Evolutionary conservation across 1,140 invertebrate genomes (phyloP), one percentile per base, ranked within the genome.

Genomic region (Frieseomelitta varia): DNA sequence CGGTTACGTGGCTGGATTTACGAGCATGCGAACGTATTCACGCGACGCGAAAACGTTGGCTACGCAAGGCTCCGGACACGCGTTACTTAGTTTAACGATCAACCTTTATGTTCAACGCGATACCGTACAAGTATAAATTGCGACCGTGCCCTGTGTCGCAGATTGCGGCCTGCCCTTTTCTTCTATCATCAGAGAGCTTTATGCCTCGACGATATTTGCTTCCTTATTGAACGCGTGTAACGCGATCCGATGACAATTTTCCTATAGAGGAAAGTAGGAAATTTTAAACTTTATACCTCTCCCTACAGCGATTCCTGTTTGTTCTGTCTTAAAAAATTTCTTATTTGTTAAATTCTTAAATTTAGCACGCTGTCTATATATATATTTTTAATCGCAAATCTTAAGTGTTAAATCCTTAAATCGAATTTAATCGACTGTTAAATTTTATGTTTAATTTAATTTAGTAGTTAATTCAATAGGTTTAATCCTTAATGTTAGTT

Each of bases 11-110:
- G 79, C 79, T 71, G 53, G 79, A 80, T 80, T 80, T 80, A 80
- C 79, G 79, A 80, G 79, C 79, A 72, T 80, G 79, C 79, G 79
- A 80, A 61, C 65, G 78, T 79, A 79, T 79, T 79, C 78, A 79
- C 78, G 78, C 78, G 67, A 79, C 78, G 79, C 79, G 79, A 80
- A 72, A 72, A 80, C 79, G 24, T 79, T 34, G 79, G n/a, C 27
- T 30, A 21, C 53, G 68, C 30, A 30, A 17, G 68, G 30, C 53
- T 14, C 15, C 8, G 34, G 79, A 80, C 79, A 80, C 79, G 79
- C 68, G 79, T 80, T 72, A 58, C 68, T 71, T 27, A 39, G 55
- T 72, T 80, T 80, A 79, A 79, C 78, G 78, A 79, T 79, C 65
- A 55, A 79, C 78, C 78, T 79, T 79, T 79, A 69, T 79, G 78